Base-by-base conservation (phyloP, 2,797 vertebrate species). In the Alauda arvensis region DNA sequence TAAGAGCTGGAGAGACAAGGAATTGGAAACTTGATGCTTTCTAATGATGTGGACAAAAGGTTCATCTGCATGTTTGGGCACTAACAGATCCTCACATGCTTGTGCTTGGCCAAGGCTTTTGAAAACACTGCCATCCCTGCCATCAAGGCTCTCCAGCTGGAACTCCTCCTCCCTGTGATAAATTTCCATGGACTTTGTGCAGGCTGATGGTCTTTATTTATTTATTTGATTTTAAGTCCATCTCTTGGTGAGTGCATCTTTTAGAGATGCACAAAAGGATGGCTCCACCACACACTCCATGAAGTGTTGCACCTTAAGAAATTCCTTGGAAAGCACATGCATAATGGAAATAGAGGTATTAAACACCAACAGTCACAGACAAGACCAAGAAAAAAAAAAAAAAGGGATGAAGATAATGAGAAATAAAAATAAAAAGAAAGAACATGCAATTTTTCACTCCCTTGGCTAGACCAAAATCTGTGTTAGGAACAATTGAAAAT, bases 221-320 rank as follows among this genome's bases (percentile, higher is more conserved):
- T 74, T 89, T 39, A 26, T 74, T 70, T 77, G 10, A 17, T 71
- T 88, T 71, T 25, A 68, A 74, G 28, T 46, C 28, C 28, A 4
- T 19, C 18, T 63, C 61, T 23, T 60, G 21, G 10, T 0, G 2
- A 10, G 34, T 19, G 21, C 34, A 6, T 46, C 33, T 57, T 3
- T 65, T 9, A 40, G 46, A n/a, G 14, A 14, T 23, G 7, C 23
- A n/a, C 14, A 33, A 25, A 56, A 31, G 60, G 52, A 45, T 56
- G 66, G 46, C 43, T 45, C 39, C 15, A 29, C n/a, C 43, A 69
- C 7, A 9, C 0, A 8, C 37, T 45, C 1, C 0, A n/a, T 40
- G 43, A 59, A 51, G 5, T 34, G 40, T 14, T 52, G 60, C 31
- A 78, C 3, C 19, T 40, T n/a, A 29, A 40, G 29, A 29, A 23